phyloP scores from a whole-genome alignment of 2,797 vertebrate species.

The Propithecus deckenii region DNA sequence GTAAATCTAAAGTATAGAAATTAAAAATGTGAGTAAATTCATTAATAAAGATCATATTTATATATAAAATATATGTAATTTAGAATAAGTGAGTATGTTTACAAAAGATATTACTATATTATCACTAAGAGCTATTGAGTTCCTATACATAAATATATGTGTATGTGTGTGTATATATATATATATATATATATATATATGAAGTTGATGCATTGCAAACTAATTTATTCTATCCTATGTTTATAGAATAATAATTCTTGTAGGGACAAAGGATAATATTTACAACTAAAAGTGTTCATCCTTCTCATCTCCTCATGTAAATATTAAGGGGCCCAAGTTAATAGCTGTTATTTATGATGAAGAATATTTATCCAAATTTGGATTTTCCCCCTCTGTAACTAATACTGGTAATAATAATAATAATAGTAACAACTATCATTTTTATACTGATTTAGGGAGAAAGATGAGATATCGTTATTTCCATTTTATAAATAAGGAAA shows the following conservation, averaged over 20 bases:
- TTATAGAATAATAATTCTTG: not conserved
- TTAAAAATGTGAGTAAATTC: not conserved
- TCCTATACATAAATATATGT: not conserved
- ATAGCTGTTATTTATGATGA: not conserved
- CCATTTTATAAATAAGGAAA: not conserved
- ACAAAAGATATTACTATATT: not conserved
- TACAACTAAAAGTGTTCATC: not conserved
- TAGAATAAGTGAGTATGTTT: not conserved
- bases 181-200: not conserved
- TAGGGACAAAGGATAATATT: not conserved
- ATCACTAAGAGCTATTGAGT: not conserved
- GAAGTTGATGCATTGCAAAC: not conserved
- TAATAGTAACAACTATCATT: not conserved
- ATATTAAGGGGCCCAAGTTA: not conserved
- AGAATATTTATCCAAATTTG: not conserved
- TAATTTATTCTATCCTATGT: not conserved
- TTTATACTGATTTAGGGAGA: not conserved
- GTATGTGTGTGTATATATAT: not conserved
- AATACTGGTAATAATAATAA: not conserved
- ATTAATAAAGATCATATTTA: not conserved
- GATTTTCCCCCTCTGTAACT: not conserved
- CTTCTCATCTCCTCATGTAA: not conserved
- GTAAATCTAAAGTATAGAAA: not conserved
- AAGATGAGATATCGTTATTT: not conserved
- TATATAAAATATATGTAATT: not conserved